Percentiles rank a stretch among this genome's conserved stretches.
phyloP scores from a whole-genome alignment of 2,797 vertebrate species.

The Miichthys miiuy region DNA sequence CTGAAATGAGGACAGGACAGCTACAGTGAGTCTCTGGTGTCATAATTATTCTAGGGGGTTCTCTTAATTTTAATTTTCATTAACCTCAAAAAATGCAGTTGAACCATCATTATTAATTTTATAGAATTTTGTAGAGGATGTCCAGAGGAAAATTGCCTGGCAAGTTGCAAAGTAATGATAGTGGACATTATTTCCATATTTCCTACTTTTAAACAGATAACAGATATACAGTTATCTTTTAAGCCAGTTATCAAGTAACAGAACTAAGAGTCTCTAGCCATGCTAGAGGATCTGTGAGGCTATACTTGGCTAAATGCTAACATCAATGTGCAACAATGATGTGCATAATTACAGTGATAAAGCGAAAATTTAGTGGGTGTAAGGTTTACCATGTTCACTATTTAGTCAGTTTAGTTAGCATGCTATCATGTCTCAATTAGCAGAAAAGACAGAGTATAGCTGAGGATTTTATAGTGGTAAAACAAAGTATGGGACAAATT shows the following conservation, averaged over 20 bases:
- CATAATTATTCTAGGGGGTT: not conserved
- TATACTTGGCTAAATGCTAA: not conserved
- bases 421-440: not conserved
- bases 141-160: not conserved
- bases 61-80: not conserved
- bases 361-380: not conserved
- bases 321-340: not conserved
- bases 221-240: not conserved
- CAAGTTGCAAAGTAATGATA: not conserved
- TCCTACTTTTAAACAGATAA: no score
- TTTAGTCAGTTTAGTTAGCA: not conserved
- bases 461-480: not conserved
- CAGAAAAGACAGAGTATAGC: not conserved
- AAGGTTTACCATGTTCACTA: not conserved
- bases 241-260: not conserved
- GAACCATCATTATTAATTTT: not conserved
- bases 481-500: no score
- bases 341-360: not conserved
- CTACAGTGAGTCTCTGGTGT: not conserved
- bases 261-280: not conserved
- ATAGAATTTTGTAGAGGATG: not conserved
- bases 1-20: constrained; percentile 19
- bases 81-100: not conserved
- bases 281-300: not conserved
- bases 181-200: not conserved